These are phyloP conservation scores for Amphiprion percula DNA, from an alignment of 2,113 vertebrate species.

Conservation along the genomic window DNA sequence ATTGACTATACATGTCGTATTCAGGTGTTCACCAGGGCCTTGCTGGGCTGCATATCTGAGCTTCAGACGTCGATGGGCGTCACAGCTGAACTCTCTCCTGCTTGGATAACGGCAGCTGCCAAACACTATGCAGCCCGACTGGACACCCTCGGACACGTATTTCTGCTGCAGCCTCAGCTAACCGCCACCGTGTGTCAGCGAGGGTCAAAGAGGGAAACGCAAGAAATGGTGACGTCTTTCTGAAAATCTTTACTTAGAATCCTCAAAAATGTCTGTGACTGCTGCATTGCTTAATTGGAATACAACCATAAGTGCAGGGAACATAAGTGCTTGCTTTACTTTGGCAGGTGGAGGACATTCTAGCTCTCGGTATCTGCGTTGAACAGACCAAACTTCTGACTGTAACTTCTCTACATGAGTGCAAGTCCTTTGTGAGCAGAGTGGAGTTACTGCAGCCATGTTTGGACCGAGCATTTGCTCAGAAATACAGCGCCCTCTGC, in stretches of 20 bases:
- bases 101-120: constrained; percentile 79
- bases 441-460: constrained; percentile 81
- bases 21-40: constrained; percentile 72
- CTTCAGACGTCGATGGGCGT: constrained; percentile 67
- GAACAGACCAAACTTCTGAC: constrained; percentile 71
- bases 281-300: no score
- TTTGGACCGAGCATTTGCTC: constrained; percentile 72
- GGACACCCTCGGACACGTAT: constrained; percentile 74
- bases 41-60: constrained; percentile 70
- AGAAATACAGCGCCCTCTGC: constrained; percentile 75
- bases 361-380: constrained; percentile 76
- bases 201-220: not conserved
- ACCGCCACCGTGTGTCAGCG: constrained; percentile 5
- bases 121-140: constrained; percentile 71
- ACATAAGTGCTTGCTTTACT: not conserved
- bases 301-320: no score
- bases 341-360: constrained; percentile 78
- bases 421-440: constrained; percentile 63
- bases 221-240: constrained; percentile 70
- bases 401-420: constrained; percentile 63
- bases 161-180: constrained; percentile 73
- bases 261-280: no score
- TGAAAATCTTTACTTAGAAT: no score
- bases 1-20: no score
- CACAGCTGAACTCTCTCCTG: constrained; percentile 68